Percentiles rank a stretch among this genome's conserved stretches.
Evolutionary conservation across 2,888 invertebrate species (phyloP).

Genomic region (Apodemia mormo): DNA sequence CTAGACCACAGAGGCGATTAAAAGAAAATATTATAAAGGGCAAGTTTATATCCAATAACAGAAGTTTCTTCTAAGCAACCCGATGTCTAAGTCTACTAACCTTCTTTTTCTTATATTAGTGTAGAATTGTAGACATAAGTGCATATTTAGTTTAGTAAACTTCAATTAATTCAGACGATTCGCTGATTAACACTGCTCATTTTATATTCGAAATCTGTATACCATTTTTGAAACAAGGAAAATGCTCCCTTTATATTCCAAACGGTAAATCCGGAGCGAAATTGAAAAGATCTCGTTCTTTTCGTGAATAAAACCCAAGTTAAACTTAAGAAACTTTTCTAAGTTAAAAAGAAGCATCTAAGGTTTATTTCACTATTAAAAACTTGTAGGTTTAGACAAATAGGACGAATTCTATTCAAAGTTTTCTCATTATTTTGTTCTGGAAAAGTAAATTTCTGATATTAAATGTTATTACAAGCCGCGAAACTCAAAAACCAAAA

Average conservation of each 20-base stretch:
- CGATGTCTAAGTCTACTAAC: too few relatives aligned
- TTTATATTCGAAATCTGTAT: neutral
- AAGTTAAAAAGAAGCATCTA: constrained; percentile 6
- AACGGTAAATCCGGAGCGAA: constrained; percentile 9
- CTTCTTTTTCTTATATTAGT: too few relatives aligned
- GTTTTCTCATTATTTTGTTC: constrained; percentile 6
- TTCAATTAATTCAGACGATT: too few relatives aligned
- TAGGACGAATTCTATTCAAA: neutral
- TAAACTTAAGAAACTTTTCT: constrained; percentile 12
- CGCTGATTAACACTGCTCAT: too few relatives aligned
- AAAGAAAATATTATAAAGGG: too few relatives aligned
- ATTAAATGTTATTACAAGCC: neutral
- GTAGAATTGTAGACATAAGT: too few relatives aligned
- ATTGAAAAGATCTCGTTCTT: constrained; percentile 10
- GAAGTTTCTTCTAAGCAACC: too few relatives aligned
- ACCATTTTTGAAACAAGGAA: neutral
- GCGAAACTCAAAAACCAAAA: neutral
- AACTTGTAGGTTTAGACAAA: constrained; percentile 10
- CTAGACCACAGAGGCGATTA: too few relatives aligned
- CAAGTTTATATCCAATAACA: too few relatives aligned
- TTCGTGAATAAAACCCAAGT: constrained; percentile 9
- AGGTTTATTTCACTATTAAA: constrained; percentile 5
- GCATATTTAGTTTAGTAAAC: too few relatives aligned
- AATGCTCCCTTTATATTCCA: constrained; percentile 4
- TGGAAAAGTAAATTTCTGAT: neutral